phyloP scores from a whole-genome alignment of 2,113 vertebrate species.

The Scopus umbretta region DNA sequence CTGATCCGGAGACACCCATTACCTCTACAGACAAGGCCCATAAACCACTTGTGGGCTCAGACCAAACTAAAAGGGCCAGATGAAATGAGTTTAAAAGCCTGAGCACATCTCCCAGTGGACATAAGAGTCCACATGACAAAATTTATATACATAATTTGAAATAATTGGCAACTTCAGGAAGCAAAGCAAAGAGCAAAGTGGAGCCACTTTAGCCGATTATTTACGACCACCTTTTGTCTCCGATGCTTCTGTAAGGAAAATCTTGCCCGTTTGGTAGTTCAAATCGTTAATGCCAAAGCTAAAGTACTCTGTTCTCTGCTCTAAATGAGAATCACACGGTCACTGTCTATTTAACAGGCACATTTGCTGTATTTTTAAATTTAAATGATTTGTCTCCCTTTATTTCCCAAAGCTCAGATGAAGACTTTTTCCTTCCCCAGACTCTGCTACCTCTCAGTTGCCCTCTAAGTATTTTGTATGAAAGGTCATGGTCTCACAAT shows the following conservation, averaged over 20 bases:
- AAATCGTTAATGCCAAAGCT: neutral
- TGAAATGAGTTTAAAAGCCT: slow-evolving; percentile 31
- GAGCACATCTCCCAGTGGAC: neutral
- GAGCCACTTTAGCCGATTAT: neutral
- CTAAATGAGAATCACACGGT: neutral
- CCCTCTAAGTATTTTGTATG: neutral
- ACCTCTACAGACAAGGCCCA: neutral
- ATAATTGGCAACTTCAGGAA: slow-evolving; percentile 14
- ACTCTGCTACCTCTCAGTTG: neutral
- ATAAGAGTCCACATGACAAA: neutral
- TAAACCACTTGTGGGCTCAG: neutral
- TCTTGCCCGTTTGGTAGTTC: neutral
- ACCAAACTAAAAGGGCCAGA: neutral
- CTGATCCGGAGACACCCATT: neutral
- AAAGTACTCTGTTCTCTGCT: neutral
- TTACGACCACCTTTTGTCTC: neutral
- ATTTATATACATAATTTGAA: slow-evolving; percentile 19
- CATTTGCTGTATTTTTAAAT: slow-evolving; percentile 7
- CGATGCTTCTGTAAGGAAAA: neutral
- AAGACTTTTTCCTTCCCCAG: neutral
- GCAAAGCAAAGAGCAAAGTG: neutral
- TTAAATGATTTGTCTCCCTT: neutral
- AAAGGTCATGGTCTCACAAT: slow-evolving; percentile 36
- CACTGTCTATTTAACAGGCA: neutral
- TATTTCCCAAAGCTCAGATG: neutral